Evolutionary conservation across 2,797 vertebrate genomes (phyloP), one percentile per base, ranked within the genome.

Genomic region (Limosa lapponica): DNA sequence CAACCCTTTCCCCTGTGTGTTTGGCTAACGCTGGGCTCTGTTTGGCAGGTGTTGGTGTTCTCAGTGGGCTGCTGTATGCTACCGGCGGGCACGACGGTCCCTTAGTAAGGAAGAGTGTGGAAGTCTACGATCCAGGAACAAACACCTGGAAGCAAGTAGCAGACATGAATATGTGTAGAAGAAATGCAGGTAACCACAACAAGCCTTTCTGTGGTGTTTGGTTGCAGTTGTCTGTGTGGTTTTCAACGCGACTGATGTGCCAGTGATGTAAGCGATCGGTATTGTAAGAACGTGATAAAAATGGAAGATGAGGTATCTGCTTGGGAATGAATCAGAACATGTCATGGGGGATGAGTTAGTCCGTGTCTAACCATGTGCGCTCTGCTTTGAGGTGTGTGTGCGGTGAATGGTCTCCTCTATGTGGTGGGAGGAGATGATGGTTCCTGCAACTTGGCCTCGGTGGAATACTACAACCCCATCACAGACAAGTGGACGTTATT

Each of bases 141-240:
- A 99, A 99, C 97, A 97, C 95, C 54, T 99, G 99, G 99, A 99
- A 98, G 49, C 99, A 99, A 96, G 99, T 99, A 86, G 99, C 98
- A 39, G 99, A 99, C 97, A 99, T 99, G 99, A 99, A 99, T 97
- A 99, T 99, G 99, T 99, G 99, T 77, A 97, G 99, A 57, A 98
- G 99, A 84, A 99, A 99, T 8, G 99, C 99, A 98, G 99, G 99
- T 99, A 94, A 95, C 4, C 19, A 19, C 5, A 10, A 23, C 3
- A 46, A 77, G 10, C 28, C 8, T 65, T 55, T 41, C 48, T 59
- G 36, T 44, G 39, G 32, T 13, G 69, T 18, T n/a, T 67, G 65
- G 27, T 39, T 81, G 89, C 49, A 5, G 41, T 24, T 75, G 13
- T 17, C 51, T 62, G 14, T 51, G 73, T 66, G 58, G 13, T n/a